Evolutionary conservation across 2,888 invertebrate species (phyloP).

Genomic region (Hipparchia sbordonii): DNA sequence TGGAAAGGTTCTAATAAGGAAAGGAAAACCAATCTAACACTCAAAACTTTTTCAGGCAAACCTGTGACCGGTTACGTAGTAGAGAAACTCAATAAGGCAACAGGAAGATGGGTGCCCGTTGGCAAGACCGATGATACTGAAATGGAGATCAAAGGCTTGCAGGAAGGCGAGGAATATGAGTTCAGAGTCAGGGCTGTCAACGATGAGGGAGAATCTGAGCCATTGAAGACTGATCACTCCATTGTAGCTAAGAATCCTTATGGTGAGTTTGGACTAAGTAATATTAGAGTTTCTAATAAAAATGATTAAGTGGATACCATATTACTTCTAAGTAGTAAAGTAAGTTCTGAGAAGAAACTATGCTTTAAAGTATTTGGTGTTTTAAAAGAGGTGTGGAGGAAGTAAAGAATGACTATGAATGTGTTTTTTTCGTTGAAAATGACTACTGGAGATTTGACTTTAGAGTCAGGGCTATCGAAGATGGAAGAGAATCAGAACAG

Average conservation of each 20-base stretch:
- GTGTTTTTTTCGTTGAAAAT: too few species aligned
- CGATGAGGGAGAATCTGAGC: conserved; percentile 97
- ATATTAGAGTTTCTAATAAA: neutral
- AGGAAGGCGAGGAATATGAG: conserved; percentile 94
- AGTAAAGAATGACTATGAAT: too few species aligned
- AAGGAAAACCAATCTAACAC: neutral
- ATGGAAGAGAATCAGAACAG: too few species aligned
- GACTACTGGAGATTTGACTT: too few species aligned
- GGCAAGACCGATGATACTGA: conserved; percentile 94
- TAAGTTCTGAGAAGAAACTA: too few species aligned
- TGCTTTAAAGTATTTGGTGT: too few species aligned
- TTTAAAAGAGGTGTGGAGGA: too few species aligned
- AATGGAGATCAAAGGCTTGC: conserved; percentile 91
- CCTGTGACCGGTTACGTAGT: conserved; percentile 96
- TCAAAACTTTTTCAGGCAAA: conserved; percentile 74
- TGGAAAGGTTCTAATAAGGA: too few species aligned
- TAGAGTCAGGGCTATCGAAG: too few species aligned
- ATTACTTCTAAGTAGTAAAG: too few species aligned
- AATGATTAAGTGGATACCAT: neutral
- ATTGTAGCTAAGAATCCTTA: conserved; percentile 98
- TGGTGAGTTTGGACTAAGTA: conserved; percentile 76
- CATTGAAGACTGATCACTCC: conserved; percentile 94
- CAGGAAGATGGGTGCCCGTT: conserved; percentile 96
- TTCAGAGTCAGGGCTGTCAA: conserved; percentile 97
- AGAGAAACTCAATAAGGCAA: conserved; percentile 95